phyloP scores from a whole-genome alignment of 2,113 vertebrate genomes.

The Cyprinodon brontotheroides region DNA sequence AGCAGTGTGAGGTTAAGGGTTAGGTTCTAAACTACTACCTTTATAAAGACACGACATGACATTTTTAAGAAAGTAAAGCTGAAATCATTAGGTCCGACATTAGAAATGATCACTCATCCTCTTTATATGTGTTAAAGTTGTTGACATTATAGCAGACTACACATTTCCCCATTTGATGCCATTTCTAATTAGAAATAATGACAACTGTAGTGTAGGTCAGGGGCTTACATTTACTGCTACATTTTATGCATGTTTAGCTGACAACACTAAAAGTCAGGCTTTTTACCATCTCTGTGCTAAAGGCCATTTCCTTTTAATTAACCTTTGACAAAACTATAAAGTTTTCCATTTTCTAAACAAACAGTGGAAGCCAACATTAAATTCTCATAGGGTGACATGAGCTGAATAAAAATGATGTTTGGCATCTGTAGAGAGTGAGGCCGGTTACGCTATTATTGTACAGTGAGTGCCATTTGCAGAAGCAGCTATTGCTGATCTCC shows the following conservation, averaged over 20 bases:
- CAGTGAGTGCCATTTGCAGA: conserved; percentile 6
- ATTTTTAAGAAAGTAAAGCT: too few relatives aligned
- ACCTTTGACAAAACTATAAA: conserved; percentile 22
- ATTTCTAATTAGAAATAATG: background rate
- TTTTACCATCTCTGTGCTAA: background rate
- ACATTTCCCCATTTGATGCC: background rate
- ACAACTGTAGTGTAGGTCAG: background rate
- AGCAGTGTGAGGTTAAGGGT: too few relatives aligned
- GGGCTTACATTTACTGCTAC: background rate
- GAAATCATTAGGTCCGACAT: background rate
- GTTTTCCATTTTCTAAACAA: conserved; percentile 39
- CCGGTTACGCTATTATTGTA: conserved; percentile 1
- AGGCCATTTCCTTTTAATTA: conserved; percentile 23
- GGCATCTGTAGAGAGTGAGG: conserved; percentile 11
- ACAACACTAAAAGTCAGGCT: background rate
- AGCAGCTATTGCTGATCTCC: conserved; percentile 9
- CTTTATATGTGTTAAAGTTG: background rate
- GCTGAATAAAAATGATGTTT: conserved; percentile 33
- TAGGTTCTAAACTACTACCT: too few relatives aligned
- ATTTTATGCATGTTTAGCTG: background rate
- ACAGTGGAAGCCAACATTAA: conserved; percentile 25
- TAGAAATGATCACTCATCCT: background rate
- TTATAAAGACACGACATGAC: too few relatives aligned
- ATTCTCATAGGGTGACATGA: conserved; percentile 19
- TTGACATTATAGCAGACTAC: too few relatives aligned